Evolutionary conservation across 2,888 invertebrate genomes (phyloP), one percentile per base, ranked within the genome.

Genomic region (Conomelus anceps): DNA sequence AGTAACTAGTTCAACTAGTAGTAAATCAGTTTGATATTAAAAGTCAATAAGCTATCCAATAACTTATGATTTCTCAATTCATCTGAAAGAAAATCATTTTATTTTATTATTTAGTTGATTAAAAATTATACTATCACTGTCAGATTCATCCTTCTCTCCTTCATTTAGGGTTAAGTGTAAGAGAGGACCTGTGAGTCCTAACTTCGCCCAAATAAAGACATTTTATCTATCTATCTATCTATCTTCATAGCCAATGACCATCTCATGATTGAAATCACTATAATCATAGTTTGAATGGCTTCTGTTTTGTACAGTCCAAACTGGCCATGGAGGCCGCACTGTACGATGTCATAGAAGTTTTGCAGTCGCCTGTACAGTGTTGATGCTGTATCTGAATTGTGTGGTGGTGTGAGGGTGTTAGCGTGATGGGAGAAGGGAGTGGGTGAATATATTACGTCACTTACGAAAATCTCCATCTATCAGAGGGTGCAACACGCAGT

Each of bases 361-460:
- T 86, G 22, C 17, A 0, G 22, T 3, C n/a, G 86, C 23, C 86
- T 86, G 86, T 86, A 86, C 86, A 22, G 63, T 63, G 63, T 63
- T 63, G 63, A 63, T 63, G 63, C 63, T 63, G 63, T n/a, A 63
- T 63, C 63, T 63, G 63, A 63, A 63, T 63, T 63, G 63, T 63
- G 63, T 63, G n/a, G 63, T 63, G 63, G 63, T 13, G 63, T 86
- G 29, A 86, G 23, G 17, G 6, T 24, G 23, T 20, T 1, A 17
- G n/a, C 11, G 86, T 23, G 22, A 22, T 23, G 85, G 20, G 85
- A 22, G 22, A 23, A 85, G 20, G 85, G 85, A 20, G n/a, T 23
- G 24, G 24, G 24, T 24, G 24, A 23, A 86, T 86, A 86, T 24
- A 86, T 86, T 86, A 86, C 86, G 86, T 86, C 86, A 86, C 29